phyloP scores from a whole-genome alignment of 2,888 invertebrate genomes.

The Yponomeuta evonymella region DNA sequence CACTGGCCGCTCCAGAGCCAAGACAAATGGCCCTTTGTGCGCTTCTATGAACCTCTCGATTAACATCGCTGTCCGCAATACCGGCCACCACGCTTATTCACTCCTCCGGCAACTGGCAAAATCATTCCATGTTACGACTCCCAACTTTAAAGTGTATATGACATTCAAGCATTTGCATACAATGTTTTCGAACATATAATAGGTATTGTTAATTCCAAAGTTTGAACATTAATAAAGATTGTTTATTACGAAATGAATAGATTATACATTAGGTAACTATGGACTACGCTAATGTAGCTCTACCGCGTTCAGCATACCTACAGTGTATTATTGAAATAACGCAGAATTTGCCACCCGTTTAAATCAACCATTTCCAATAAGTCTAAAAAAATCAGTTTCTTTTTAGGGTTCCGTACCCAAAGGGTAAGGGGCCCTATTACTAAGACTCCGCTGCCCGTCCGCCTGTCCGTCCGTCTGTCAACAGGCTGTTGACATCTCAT shows the following conservation, averaged over 20 bases:
- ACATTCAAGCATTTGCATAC: constrained; percentile 38
- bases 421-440: no score
- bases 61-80: constrained; percentile 37
- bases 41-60: constrained; percentile 64
- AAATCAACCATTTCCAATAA: no score
- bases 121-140: constrained; percentile 30
- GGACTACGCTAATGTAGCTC: background rate
- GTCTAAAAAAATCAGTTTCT: no score
- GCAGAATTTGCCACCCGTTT: no score
- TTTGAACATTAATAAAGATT: constrained; percentile 15
- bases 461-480: no score
- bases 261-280: background rate
- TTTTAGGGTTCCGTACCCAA: no score
- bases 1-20: constrained; percentile 40
- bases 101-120: constrained; percentile 43
- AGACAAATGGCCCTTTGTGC: constrained; percentile 62
- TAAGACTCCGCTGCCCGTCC: no score
- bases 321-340: no score
- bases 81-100: constrained; percentile 27
- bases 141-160: constrained; percentile 3
- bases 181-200: constrained; percentile 29
- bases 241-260: constrained; percentile 14
- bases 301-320: background rate
- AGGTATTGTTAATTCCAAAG: constrained; percentile 22
- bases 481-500: no score